Evolutionary conservation across 35 echinoderm and acorn worm species (phyloP).

Genomic region (Chiridota heheva): DNA sequence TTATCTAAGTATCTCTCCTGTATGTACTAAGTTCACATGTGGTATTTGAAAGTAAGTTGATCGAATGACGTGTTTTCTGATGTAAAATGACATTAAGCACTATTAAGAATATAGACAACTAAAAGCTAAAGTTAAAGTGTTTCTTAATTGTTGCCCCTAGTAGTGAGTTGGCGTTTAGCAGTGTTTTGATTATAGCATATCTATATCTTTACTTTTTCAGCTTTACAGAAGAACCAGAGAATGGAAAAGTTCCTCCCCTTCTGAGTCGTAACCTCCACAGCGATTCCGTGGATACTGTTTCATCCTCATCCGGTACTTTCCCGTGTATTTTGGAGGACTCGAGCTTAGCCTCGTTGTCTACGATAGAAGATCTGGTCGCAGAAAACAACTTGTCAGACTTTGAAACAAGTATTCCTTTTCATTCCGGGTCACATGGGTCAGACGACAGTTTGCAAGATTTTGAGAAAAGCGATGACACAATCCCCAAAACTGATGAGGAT

Average conservation of each 20-base stretch:
- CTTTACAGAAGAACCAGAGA: conserved; percentile 17
- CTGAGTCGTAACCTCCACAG: background rate
- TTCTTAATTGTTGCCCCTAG: no score
- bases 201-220: background rate
- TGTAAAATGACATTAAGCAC: no score
- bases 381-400: conserved; percentile 39
- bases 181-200: no score
- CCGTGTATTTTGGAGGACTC: conserved; percentile 42
- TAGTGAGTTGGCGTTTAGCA: no score
- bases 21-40: no score
- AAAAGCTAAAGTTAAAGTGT: no score
- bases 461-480: conserved; percentile 21
- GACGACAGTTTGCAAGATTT: conserved; percentile 25
- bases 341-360: conserved; percentile 31
- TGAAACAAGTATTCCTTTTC: conserved; percentile 13
- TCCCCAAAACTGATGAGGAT: no score
- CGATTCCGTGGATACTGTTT: conserved; percentile 2
- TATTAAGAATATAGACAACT: no score
- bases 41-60: no score
- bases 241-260: background rate
- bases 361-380: conserved; percentile 35
- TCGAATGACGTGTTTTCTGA: no score
- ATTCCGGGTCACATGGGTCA: conserved; percentile 18
- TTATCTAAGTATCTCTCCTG: no score
- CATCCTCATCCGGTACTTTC: conserved; percentile 46